Evolutionary conservation across 2,113 vertebrate genomes (phyloP).

Genomic region (Thryonomys swinderianus): DNA sequence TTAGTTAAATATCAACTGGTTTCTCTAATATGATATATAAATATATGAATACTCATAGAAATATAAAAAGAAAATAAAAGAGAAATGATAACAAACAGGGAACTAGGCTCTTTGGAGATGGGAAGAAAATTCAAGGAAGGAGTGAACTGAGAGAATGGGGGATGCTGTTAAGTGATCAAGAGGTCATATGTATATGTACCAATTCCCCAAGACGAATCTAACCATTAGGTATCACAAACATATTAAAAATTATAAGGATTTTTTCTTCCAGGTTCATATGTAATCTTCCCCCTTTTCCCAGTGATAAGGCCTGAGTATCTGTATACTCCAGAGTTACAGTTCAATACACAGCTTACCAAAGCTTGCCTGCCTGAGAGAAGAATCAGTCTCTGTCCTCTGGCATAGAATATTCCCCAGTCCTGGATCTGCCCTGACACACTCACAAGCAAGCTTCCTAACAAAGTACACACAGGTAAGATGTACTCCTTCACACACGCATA

Average conservation of each 20-base stretch:
- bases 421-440: background rate
- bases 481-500: conserved; percentile 35
- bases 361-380: background rate
- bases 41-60: background rate
- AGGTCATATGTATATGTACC: background rate
- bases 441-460: background rate
- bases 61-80: background rate
- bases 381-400: background rate
- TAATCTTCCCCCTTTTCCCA: conserved; percentile 10
- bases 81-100: background rate
- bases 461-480: background rate
- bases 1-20: background rate
- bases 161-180: background rate
- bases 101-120: background rate
- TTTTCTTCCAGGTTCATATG: conserved; percentile 23
- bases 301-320: background rate
- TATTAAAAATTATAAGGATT: background rate
- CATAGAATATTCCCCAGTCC: background rate
- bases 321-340: conserved; percentile 18
- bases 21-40: background rate
- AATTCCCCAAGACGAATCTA: background rate
- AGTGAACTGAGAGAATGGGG: background rate
- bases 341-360: conserved; percentile 31
- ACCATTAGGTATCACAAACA: background rate
- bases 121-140: background rate